A percentile compares a stretch with the other conserved stretches of the same genome.
These are phyloP conservation scores for Eurois occulta DNA, from an alignment of 2,888 invertebrate species.

Conservation along the genomic window DNA sequence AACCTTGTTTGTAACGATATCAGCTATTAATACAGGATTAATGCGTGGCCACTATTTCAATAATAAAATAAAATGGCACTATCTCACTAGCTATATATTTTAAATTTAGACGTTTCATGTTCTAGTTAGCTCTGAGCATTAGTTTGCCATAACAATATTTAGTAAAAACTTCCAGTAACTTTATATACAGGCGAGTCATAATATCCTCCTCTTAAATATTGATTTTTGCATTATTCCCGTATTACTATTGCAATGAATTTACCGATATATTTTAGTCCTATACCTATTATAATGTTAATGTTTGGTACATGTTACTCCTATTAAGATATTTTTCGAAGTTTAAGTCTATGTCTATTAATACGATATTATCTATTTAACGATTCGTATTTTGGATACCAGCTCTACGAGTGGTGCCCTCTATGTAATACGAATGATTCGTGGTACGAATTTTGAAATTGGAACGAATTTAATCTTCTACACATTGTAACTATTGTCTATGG, in stretches of 20 bases:
- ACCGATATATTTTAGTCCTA: conserved; percentile 50
- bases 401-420: conserved; percentile 24
- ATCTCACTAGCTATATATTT: not conserved
- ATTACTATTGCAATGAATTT: conserved; percentile 62
- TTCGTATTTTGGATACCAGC: conserved; percentile 38
- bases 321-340: conserved; percentile 41
- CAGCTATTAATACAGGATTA: not conserved
- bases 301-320: conserved; percentile 64
- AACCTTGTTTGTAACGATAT: not conserved
- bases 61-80: not conserved
- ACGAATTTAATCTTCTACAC: conserved; percentile 61
- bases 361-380: conserved; percentile 25
- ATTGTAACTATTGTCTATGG: conserved; percentile 41
- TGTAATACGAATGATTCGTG: conserved; percentile 38
- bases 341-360: conserved; percentile 33
- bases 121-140: not conserved
- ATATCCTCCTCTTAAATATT: conserved; percentile 3
- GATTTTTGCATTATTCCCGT: conserved; percentile 26
- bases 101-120: not conserved
- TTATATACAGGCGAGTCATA: not conserved
- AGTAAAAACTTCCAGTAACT: conserved; percentile 13
- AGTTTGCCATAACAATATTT: conserved; percentile 5
- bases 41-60: not conserved
- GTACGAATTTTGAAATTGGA: conserved; percentile 52
- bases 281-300: conserved; percentile 54